Evolutionary conservation across 2,888 invertebrate species (phyloP), one percentile per base, ranked within the genome.

Genomic region (Limnephilus marmoratus): DNA sequence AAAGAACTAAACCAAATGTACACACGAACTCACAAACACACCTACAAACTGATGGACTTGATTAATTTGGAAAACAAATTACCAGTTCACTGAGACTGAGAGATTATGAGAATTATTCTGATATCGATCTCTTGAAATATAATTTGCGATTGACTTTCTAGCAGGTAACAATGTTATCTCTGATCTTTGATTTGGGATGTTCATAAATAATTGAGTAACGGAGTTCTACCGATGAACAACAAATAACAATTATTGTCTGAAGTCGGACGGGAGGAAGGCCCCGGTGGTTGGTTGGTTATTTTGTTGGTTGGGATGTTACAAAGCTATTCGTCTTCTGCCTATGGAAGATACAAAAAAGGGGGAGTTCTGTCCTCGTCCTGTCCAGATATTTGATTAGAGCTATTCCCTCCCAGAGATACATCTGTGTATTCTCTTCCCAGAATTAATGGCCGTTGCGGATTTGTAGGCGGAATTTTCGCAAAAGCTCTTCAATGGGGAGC

Each of bases 371-470:
- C 89, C 81, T 90, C 90, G 41, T 90, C 90, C 86, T 89, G 90
- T 91, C 92, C 93, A 93, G 92, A 93, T 93, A 89, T 93, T 92
- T 93, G 92, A 93, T 91, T 93, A 93, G 92, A 92, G 91, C 91
- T 89, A 41, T 91, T 90, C 85, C 90, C 92, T 49, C 49, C 53
- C 29, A 15, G 15, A 31, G 53, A 90, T 92, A 92, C 93, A 90
- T 92, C 90, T 93, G 91, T 90, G 90, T 92, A 88, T 92, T 91
- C 92, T 92, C 92, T 68, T 93, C 87, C 81, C 81, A 49, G 90
- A 89, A 92, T 92, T 86, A 92, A 93, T 90, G 88, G 88, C 90
- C 92, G 34, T 91, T 92, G 41, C 86, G 86, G 92, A 92, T 91
- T 90, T 91, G 90, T 93, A 91, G 92, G 93, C 90, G 91, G 93